Conservation (phyloP, 2,888 invertebrate species). For the Drosophila prostipennis region DNA sequence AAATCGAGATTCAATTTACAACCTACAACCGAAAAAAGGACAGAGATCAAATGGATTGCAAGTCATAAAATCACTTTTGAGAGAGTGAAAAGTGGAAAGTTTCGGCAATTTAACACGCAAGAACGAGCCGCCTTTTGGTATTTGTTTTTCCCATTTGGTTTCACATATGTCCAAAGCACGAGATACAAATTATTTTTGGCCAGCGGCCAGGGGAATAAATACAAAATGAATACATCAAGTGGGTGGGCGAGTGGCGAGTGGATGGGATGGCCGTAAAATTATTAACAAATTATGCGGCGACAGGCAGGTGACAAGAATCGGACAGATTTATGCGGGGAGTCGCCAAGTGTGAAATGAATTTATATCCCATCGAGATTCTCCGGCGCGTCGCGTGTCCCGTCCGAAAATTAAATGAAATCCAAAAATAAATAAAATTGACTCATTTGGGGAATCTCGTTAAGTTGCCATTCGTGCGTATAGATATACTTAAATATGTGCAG, state of each 20-base stretch:
- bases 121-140: not conserved
- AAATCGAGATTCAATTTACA: slow-evolving; percentile 53
- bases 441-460: slow-evolving; percentile 18
- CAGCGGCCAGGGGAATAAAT: slow-evolving; percentile 31
- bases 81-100: slow-evolving; percentile 6
- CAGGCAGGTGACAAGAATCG: slow-evolving; percentile 63
- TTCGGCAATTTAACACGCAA: slow-evolving; percentile 16
- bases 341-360: slow-evolving; percentile 31
- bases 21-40: slow-evolving; percentile 5
- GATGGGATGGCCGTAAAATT: slow-evolving; percentile 25
- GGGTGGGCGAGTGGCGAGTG: slow-evolving; percentile 16
- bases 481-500: too few species aligned
- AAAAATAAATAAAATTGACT: slow-evolving; percentile 13
- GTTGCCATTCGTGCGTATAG: slow-evolving; percentile 1
- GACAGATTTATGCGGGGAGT: slow-evolving; percentile 54
- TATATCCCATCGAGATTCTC: slow-evolving; percentile 10
- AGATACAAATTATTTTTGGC: slow-evolving; percentile 40
- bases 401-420: slow-evolving; percentile 2
- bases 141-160: not conserved
- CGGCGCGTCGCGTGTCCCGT: slow-evolving; percentile 33
- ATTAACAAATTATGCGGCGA: slow-evolving; percentile 66
- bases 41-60: slow-evolving; percentile 33
- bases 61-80: slow-evolving; percentile 63
- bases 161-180: slow-evolving; percentile 24
- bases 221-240: slow-evolving; percentile 14